Evolutionary conservation across 2,797 vertebrate genomes (phyloP), one percentile per base, ranked within the genome.

Genomic region (Anolis apletophallus): DNA sequence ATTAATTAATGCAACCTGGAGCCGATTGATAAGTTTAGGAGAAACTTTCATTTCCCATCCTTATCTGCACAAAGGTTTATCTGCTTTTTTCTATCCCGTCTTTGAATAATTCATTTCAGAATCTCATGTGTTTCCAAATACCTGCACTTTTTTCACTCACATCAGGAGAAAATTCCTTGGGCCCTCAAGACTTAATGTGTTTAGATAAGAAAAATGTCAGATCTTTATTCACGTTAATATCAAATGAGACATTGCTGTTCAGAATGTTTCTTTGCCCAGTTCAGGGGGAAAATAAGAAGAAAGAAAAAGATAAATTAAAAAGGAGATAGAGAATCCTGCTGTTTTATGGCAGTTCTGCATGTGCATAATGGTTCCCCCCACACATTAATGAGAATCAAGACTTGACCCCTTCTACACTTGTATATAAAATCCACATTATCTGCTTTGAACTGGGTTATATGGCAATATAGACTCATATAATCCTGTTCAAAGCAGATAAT

Each of bases 1-100:
- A 93, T 87, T 91, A 92, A 89, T 92, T 90, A 92, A 87, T 92
- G 67, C 55, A 81, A 81, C 79, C 83, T 93, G 85, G 57, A 84
- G 90, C 1, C 4, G 61, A 86, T 83, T 86, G 88, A 94, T 93
- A 92, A 92, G 54, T 34, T 29, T 40, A 81, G 59, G 19, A 1
- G 9, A 72, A 50, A 0, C 40, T 73, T 61, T 67, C 32, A 89
- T 80, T 36, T 67, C 82, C 67, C 68, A 83, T 61, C 64, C 8
- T 89, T 85, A 90, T 88, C 50, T 82, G 26, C 71, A 85, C 32
- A 61, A 90, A 88, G 91, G 69, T 2, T 83, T 88, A 92, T 84
- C 80, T 85, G 0, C 13, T 86, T 0, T 90, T 91, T 78, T 2
- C 14, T 84, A 52, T 83, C 50, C 12, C 69, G 23, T 64, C 1